phyloP scores from a whole-genome alignment of 2,113 vertebrate genomes.

The Excalfactoria chinensis region DNA sequence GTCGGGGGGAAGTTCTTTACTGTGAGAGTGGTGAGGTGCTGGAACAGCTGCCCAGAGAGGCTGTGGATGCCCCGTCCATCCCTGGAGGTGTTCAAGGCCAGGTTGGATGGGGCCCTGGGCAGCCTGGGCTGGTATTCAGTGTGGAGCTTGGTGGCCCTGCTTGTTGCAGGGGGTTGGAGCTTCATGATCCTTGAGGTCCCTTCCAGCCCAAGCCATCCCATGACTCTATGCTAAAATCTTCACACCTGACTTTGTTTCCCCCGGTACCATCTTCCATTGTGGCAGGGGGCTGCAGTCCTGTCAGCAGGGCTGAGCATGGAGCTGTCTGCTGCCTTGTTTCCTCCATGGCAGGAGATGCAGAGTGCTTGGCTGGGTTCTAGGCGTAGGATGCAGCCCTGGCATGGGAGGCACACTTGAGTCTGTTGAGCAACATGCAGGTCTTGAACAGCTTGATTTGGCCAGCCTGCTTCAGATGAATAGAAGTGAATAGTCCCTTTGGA shows the following conservation, averaged over 20 bases:
- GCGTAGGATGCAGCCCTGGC: not conserved
- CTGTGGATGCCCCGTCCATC: too few relatives aligned
- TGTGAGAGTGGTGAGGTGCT: too few relatives aligned
- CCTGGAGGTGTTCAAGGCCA: too few relatives aligned
- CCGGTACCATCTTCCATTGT: not conserved
- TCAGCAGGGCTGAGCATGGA: not conserved
- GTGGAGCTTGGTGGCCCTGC: too few relatives aligned
- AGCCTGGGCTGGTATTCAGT: too few relatives aligned
- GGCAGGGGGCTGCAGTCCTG: not conserved
- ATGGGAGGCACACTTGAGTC: not conserved
- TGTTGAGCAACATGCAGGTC: not conserved
- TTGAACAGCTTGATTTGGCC: not conserved
- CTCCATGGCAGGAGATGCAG: not conserved
- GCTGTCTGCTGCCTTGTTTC: not conserved
- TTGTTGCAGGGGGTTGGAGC: too few relatives aligned
- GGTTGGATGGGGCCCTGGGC: too few relatives aligned
- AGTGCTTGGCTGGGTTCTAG: not conserved
- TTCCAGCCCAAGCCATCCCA: too few relatives aligned
- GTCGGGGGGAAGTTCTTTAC: too few relatives aligned
- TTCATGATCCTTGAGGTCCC: too few relatives aligned
- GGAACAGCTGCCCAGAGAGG: too few relatives aligned
- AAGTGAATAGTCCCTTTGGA: slow-evolving; percentile 39
- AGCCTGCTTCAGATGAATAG: slow-evolving; percentile 17
- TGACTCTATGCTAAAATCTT: not conserved
- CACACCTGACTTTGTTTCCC: not conserved